Evolutionary conservation across 2,888 invertebrate genomes (phyloP), one percentile per base, ranked within the genome.

Genomic region (Osmoderma eremita): DNA sequence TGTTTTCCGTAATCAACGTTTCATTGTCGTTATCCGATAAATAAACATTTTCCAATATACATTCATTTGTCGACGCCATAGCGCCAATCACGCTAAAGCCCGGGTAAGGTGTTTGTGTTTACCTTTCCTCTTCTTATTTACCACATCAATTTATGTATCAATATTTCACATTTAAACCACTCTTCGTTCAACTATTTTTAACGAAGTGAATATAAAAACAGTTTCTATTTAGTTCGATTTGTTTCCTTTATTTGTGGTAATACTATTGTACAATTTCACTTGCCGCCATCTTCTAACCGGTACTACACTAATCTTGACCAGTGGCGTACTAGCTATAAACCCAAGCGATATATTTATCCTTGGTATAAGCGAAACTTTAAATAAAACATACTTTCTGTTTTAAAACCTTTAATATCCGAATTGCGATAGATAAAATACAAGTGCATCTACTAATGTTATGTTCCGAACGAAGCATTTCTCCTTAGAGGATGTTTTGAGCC

Each of bases 51-150:
- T 72, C 72, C 49, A 54, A 64, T 30, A 68, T 24, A 64, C 63
- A 65, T 62, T 72, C 70, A 48, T 70, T 69, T 53, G 63, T 69
- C 68, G 72, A 72, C 72, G 72, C 72, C 72, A 72, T 72, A 70
- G 67, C 69, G 69, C 58, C 58, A 58, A 58, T 67, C 61, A 53
- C 68, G 48, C 69, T 66, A 53, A 58, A 70, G 63, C 63, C 67
- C 63, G 65, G 65, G 65, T 64, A 67, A 65, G 45, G 51, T 54
- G 61, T 66, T 63, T 66, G 48, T 68, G 30, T 54, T 63, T 63
- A 20, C 20, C 51, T 56, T 65, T 13, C 38, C 18, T 38, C 48
- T 13, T 38, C 38, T 38, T 56, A 12, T 20, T 22, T 65, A 65
- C 56, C 65, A 65, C 56, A 65, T 56, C 3, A 49, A 13, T 56